Evolutionary conservation across 2,888 invertebrate species (phyloP).

Genomic region (Gisinianus flammeolus): DNA sequence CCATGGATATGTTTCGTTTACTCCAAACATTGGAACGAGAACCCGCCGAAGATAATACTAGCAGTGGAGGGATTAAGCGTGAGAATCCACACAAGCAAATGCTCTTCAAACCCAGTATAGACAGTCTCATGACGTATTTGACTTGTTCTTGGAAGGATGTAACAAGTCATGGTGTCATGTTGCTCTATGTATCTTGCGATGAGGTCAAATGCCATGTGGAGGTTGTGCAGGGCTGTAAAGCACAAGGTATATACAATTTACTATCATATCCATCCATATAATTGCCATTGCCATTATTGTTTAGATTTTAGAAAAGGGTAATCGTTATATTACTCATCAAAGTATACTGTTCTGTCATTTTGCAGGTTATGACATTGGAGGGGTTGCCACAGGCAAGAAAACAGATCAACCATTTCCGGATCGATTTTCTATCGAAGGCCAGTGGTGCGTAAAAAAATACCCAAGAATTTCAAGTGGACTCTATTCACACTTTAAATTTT

Average conservation of each 20-base stretch:
- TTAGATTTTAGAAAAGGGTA: too few relatives aligned
- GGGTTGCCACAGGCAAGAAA: conserved; percentile 86
- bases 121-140: conserved; percentile 81
- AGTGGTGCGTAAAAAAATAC: conserved; percentile 63
- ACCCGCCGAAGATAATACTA: conserved; percentile 73
- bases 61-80: conserved; percentile 64
- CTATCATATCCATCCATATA: conserved; percentile 58
- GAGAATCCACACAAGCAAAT: conserved; percentile 97
- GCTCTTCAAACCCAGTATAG: conserved; percentile 91
- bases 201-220: conserved; percentile 39
- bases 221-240: conserved; percentile 21
- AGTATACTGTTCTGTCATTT: too few relatives aligned
- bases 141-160: conserved; percentile 91
- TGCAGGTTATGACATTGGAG: conserved; percentile 91
- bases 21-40: conserved; percentile 92
- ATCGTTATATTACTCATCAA: too few relatives aligned
- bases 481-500: too few relatives aligned
- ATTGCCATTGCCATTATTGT: conserved; percentile 38
- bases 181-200: conserved; percentile 93
- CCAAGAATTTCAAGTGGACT: too few relatives aligned
- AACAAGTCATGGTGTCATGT: conserved; percentile 81
- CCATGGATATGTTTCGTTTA: conserved; percentile 98
- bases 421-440: conserved; percentile 63
- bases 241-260: conserved; percentile 49
- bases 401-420: conserved; percentile 61